phyloP scores from a whole-genome alignment of 2,113 vertebrate species.

The Bufo bufo region DNA sequence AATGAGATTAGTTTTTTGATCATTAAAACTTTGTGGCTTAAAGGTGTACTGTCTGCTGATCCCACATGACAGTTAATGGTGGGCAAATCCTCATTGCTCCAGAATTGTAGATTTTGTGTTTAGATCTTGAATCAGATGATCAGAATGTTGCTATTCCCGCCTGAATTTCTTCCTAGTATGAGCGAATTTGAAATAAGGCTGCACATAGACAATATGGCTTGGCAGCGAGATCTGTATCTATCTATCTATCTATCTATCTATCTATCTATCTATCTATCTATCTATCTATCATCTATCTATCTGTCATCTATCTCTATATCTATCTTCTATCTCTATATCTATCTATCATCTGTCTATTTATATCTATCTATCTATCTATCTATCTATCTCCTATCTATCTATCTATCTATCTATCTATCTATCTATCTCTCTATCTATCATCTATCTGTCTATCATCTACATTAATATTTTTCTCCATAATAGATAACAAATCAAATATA shows the following conservation, averaged over 20 bases:
- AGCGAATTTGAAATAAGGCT: no score
- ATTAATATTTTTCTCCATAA: background rate
- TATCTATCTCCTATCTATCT: background rate
- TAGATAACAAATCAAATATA: no score
- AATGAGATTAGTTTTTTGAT: background rate
- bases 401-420: no score
- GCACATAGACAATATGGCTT: no score
- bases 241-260: background rate
- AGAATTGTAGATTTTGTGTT: background rate
- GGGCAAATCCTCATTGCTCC: background rate
- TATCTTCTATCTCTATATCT: no score
- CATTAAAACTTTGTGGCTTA: background rate
- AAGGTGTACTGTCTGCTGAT: background rate
- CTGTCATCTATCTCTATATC: no score
- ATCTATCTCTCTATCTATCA: no score
- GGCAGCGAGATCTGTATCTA: background rate
- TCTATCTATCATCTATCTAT: no score
- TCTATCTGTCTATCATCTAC: background rate
- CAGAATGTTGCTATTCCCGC: background rate
- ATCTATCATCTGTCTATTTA: no score
- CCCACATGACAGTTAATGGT: background rate
- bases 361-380: no score
- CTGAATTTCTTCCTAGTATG: background rate
- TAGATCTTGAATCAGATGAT: background rate
- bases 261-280: no score